Evolutionary conservation across 1,140 invertebrate species (phyloP).

Genomic region (Brachionus paranguensis): DNA sequence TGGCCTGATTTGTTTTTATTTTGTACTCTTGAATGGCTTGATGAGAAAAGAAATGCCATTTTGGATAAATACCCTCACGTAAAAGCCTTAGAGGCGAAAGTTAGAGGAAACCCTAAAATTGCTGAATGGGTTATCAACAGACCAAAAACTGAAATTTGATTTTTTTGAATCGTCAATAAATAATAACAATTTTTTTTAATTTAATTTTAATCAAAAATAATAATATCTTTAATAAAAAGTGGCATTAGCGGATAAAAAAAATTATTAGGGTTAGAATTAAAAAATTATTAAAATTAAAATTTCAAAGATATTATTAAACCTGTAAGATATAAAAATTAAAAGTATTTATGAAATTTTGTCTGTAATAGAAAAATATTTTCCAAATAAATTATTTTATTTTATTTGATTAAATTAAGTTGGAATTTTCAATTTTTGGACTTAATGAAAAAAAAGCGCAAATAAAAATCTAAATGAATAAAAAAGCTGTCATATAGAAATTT

Average conservation of each 20-base stretch:
- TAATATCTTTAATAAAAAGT: not conserved
- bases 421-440: no score
- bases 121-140: not conserved
- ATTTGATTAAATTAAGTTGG: no score
- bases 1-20: constrained; percentile 37
- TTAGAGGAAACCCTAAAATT: not conserved
- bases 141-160: constrained; percentile 7
- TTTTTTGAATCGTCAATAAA: not conserved
- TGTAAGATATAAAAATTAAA: no score
- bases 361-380: no score
- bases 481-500: no score
- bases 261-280: no score
- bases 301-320: no score
- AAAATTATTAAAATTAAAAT: no score
- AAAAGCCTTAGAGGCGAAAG: not conserved
- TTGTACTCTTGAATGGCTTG: not conserved
- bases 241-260: not conserved
- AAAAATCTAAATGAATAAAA: no score
- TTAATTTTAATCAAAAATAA: not conserved
- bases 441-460: no score
- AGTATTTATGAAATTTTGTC: no score
- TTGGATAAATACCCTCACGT: not conserved
- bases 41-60: not conserved
- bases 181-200: not conserved
- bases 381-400: no score